Conservation (phyloP, 2,797 vertebrate species). For the Sebastes cheni region DNA sequence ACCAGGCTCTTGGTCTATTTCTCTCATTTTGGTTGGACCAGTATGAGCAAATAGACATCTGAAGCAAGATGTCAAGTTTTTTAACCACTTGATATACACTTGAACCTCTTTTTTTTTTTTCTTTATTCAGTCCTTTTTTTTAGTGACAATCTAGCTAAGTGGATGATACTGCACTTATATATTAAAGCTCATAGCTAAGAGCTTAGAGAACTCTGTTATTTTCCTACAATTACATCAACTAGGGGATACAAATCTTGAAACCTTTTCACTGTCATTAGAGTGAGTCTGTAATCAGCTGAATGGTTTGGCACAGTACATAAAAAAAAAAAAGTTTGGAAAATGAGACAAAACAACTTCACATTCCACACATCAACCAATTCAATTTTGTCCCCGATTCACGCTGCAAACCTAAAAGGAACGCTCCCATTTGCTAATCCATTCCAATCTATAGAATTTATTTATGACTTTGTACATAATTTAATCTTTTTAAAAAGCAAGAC, state of each 20-base stretch:
- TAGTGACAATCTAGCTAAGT: background rate
- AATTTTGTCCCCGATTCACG: slow-evolving; percentile 45
- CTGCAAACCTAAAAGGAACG: slow-evolving; percentile 58
- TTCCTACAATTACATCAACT: slow-evolving; percentile 17
- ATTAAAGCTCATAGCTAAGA: slow-evolving; percentile 19
- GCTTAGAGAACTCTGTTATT: slow-evolving; percentile 12
- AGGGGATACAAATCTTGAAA: slow-evolving; percentile 20
- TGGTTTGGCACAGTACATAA: slow-evolving; percentile 41
- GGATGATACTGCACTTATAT: background rate
- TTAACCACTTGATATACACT: background rate
- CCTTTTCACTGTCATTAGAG: slow-evolving; percentile 16
- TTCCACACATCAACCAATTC: slow-evolving; percentile 38
- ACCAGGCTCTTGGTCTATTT: background rate
- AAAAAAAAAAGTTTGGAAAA: slow-evolving; percentile 38
- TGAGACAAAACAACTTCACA: slow-evolving; percentile 42
- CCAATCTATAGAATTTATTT: slow-evolving; percentile 73
- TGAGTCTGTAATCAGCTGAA: slow-evolving; percentile 34
- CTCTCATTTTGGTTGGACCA: background rate
- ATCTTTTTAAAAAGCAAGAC: slow-evolving; percentile 67
- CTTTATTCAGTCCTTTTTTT: background rate
- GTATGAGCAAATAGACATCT: background rate
- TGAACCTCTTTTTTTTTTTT: background rate
- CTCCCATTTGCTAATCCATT: slow-evolving; percentile 67
- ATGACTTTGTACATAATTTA: slow-evolving; percentile 65
- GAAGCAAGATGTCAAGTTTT: background rate